These are phyloP conservation scores for Trypoxylus dichotomus DNA, from an alignment of 1,140 invertebrate genomes.

Conservation along the genomic window DNA sequence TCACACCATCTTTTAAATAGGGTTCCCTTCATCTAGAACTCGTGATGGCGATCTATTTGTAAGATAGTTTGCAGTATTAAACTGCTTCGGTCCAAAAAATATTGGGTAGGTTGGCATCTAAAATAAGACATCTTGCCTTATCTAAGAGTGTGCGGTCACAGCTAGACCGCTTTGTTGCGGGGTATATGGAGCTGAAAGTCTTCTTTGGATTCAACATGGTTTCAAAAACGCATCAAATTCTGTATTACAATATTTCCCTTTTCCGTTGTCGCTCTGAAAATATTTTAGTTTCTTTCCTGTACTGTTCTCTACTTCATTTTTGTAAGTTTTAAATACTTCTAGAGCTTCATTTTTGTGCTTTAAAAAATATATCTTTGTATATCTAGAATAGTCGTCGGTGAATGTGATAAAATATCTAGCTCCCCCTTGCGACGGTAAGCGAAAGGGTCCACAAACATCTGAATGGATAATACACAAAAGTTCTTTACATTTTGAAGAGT, in stretches of 20 bases:
- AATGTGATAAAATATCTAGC: slow-evolving; percentile 50
- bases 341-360: slow-evolving; percentile 45
- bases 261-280: slow-evolving; percentile 45
- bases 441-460: slow-evolving; percentile 51
- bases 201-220: slow-evolving; percentile 37
- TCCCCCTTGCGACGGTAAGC: slow-evolving; percentile 40
- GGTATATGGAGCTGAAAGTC: slow-evolving; percentile 45
- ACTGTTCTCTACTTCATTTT: slow-evolving; percentile 42
- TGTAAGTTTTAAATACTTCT: slow-evolving; percentile 45
- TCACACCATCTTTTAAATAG: too few relatives aligned
- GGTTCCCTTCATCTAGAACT: too few relatives aligned
- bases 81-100: neutral
- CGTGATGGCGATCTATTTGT: too few relatives aligned
- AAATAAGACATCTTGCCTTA: slow-evolving; percentile 31
- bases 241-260: slow-evolving; percentile 43
- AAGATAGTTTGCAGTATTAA: too few relatives aligned
- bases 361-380: slow-evolving; percentile 50
- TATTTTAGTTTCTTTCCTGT: slow-evolving; percentile 36
- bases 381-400: slow-evolving; percentile 48
- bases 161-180: slow-evolving; percentile 53
- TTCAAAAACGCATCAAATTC: slow-evolving; percentile 42
- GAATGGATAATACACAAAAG: slow-evolving; percentile 43
- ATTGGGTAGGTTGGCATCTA: neutral
- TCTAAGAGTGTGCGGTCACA: neutral
- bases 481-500: neutral